Conservation (phyloP, 1,140 invertebrate genomes). For the Drosophila guanche region DNA sequence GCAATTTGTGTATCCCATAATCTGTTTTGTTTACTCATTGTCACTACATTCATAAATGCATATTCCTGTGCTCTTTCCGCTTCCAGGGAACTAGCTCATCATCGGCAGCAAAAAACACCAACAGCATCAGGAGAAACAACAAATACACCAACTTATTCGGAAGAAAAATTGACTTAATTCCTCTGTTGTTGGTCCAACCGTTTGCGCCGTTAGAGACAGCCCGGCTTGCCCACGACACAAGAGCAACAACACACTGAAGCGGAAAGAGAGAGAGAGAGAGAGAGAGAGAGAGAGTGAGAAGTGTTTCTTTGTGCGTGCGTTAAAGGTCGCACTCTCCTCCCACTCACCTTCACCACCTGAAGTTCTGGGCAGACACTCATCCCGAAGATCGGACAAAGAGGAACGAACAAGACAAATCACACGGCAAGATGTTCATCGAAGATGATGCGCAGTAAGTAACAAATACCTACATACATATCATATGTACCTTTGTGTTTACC, state of each 20-base stretch:
- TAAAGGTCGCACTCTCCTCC: background rate
- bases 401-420: conserved; percentile 17
- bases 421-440: conserved; percentile 83
- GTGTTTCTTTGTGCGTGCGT: background rate
- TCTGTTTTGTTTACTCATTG: conserved; percentile 31
- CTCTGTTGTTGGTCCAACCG: conserved; percentile 52
- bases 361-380: conserved; percentile 1
- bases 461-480: background rate
- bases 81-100: conserved; percentile 55
- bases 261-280: too few species aligned
- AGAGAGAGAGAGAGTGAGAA: background rate
- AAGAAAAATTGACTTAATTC: conserved; percentile 40
- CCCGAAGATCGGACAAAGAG: conserved; percentile 23
- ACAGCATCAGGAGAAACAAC: conserved; percentile 16
- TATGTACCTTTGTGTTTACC: background rate
- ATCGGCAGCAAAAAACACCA: conserved; percentile 12
- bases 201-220: conserved; percentile 27
- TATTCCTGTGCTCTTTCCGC: conserved; percentile 52
- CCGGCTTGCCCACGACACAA: background rate
- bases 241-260: background rate
- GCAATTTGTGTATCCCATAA: conserved; percentile 7
- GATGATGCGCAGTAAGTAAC: conserved; percentile 83
- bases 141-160: conserved; percentile 11
- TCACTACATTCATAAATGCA: conserved; percentile 52
- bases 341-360: background rate